These are phyloP conservation scores for Drosophila kanekoi DNA, from an alignment of 2,888 invertebrate genomes.

Conservation along the genomic window DNA sequence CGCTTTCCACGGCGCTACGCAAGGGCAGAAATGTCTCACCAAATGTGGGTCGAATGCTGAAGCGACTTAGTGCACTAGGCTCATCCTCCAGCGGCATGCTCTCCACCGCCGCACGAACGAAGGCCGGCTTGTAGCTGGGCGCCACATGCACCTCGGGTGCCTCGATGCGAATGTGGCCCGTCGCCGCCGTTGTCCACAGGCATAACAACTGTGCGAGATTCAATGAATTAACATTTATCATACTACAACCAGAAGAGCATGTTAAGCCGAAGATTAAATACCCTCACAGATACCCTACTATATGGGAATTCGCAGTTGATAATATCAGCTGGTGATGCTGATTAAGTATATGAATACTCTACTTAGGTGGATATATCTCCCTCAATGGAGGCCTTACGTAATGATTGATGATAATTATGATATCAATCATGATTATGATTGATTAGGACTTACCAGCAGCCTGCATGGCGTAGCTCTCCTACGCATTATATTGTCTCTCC, in stretches of 20 bases:
- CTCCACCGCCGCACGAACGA: conserved; percentile 84
- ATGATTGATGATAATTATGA: too few species aligned
- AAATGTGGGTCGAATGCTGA: conserved; percentile 76
- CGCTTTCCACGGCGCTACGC: conserved; percentile 91
- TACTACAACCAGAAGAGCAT: too few species aligned
- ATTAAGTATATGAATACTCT: too few species aligned
- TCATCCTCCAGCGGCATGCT: conserved; percentile 76
- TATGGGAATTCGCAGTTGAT: too few species aligned
- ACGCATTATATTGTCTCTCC: conserved; percentile 45
- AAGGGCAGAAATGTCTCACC: conserved; percentile 87
- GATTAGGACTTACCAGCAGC: conserved; percentile 51
- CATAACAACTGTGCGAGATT: conserved; percentile 44
- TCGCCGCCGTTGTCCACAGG: conserved; percentile 39
- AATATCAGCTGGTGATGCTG: too few species aligned
- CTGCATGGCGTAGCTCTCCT: conserved; percentile 46
- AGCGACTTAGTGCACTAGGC: conserved; percentile 55
- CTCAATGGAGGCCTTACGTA: too few species aligned
- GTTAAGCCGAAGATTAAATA: too few species aligned
- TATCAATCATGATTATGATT: neutral
- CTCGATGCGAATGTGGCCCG: conserved; percentile 79
- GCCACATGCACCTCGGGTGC: conserved; percentile 73
- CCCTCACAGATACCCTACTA: too few species aligned
- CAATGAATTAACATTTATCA: conserved; percentile 6
- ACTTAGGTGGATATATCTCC: too few species aligned
- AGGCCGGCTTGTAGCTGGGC: conserved; percentile 70